Base-by-base conservation (phyloP, 1,140 invertebrate genomes). In the Drosophila pruinosa region DNA sequence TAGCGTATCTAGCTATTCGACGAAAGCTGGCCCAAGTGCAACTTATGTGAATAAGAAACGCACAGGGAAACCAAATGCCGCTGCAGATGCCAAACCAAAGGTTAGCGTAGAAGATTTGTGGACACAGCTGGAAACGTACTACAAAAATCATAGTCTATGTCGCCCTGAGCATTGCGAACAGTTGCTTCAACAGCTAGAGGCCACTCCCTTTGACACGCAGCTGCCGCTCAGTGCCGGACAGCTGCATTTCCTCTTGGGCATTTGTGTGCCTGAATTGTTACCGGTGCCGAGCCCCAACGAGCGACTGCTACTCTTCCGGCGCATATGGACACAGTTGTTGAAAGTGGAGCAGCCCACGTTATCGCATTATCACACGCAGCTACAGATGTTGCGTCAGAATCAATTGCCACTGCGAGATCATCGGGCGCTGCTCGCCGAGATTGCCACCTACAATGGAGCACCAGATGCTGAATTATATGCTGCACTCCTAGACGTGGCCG, bases 401-500 rank as follows among this genome's bases (percentile, higher is more conserved):
- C 76, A 72, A 3, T 31, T 74, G 4, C 38, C 75, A 0, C 12
- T 91, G 14, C 2, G 39, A 4, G 76, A 91, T n/a, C 69, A 88
- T 28, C 80, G 74, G 0, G 48, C 61, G 2, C 62, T 91, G n/a
- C 47, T 91, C 4, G 45, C 75, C 10, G 89, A 90, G 36, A 82
- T 80, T 2, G 70, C 76, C 7, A 34, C 73, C 0, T 78, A 65
- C 28, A 74, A 88, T 14, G 78, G 59, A 0, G 8, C 65, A 0
- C 50, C 62, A 5, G 77, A 75, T 48, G 45, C 48, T 0, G n/a
- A 34, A 0, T 34, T 85, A 0, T 92, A 91, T 61, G 82, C 83
- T 34, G 69, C 86, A 1, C 69, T 93, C 3, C 53, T 93, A 31
- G 78, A 89, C 17, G 90, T 91, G 52, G 89, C 89, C 31, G 93